Evolutionary conservation across 2,888 invertebrate genomes (phyloP).

Genomic region (Euclidia mi): DNA sequence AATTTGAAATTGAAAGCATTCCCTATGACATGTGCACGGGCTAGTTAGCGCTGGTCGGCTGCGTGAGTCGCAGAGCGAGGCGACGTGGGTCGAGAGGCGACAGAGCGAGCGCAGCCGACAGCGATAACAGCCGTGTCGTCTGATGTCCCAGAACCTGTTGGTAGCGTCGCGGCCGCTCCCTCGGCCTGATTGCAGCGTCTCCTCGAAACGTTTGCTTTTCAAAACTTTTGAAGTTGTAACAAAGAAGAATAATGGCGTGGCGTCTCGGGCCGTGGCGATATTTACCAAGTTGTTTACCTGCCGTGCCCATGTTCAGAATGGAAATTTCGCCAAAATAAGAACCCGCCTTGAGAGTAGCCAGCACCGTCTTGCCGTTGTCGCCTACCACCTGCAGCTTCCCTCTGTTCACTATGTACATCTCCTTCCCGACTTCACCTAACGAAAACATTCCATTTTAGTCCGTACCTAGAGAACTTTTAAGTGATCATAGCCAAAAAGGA

Average conservation of each 20-base stretch:
- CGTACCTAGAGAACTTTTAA: conserved; percentile 9
- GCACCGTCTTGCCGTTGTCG: conserved; percentile 98
- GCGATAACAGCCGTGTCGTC: conserved; percentile 68
- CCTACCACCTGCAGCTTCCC: conserved; percentile 98
- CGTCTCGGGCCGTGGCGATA: conserved; percentile 92
- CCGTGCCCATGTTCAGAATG: conserved; percentile 99
- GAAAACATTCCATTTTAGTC: conserved; percentile 43
- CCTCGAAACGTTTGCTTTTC: conserved; percentile 87
- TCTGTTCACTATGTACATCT: conserved; percentile 99
- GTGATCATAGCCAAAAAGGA: no score
- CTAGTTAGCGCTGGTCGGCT: conserved; percentile 72
- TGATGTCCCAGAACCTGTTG: conserved; percentile 89
- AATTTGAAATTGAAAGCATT: conserved; percentile 70
- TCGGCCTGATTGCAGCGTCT: conserved; percentile 90
- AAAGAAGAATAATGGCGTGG: conserved; percentile 88
- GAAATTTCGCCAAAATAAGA: conserved; percentile 99
- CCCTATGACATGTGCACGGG: conserved; percentile 67
- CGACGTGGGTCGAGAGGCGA: conserved; percentile 13
- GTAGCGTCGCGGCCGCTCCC: conserved; percentile 86
- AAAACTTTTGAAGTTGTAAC: conserved; percentile 82
- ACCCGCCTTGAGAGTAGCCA: conserved; percentile 99
- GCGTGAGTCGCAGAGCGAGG: conserved; percentile 23
- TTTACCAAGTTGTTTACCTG: conserved; percentile 99
- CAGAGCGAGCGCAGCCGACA: conserved; percentile 41
- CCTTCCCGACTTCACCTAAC: conserved; percentile 99